phyloP scores from a whole-genome alignment of 92 coral and sea anemone species.

The Anthopleura xanthogrammica region DNA sequence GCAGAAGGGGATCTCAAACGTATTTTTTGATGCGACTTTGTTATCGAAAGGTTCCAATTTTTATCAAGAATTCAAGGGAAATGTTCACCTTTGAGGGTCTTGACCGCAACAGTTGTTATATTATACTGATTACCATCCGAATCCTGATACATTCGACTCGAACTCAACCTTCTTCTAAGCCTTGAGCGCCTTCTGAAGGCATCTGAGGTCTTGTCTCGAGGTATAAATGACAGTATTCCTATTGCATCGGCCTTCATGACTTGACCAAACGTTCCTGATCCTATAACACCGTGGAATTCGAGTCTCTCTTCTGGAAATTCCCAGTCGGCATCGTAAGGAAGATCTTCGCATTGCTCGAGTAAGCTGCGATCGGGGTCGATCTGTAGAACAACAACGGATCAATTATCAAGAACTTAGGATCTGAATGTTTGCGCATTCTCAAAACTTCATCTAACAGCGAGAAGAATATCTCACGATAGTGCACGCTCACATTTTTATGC shows the following conservation, averaged over 20 bases:
- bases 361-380: slow-evolving; percentile 66
- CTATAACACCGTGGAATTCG: slow-evolving; percentile 63
- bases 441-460: no score
- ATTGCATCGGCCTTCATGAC: slow-evolving; percentile 90
- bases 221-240: slow-evolving; percentile 68
- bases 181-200: slow-evolving; percentile 54
- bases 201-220: slow-evolving; percentile 67
- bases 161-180: slow-evolving; percentile 43
- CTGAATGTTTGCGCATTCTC: no score
- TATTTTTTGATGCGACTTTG: no score
- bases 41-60: no score
- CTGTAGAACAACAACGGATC: slow-evolving; percentile 24
- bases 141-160: slow-evolving; percentile 50
- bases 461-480: no score
- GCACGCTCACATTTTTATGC: no score
- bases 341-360: slow-evolving; percentile 63
- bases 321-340: slow-evolving; percentile 72
- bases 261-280: slow-evolving; percentile 86
- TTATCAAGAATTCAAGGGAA: no score
- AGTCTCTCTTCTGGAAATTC: slow-evolving; percentile 82
- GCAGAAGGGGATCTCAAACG: no score
- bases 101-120: slow-evolving; percentile 80
- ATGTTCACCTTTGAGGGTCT: slow-evolving; percentile 76
- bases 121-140: slow-evolving; percentile 38
- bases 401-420: not conserved